These are phyloP conservation scores for Microplitis mediator DNA, from an alignment of 1,140 invertebrate species.

Conservation along the genomic window DNA sequence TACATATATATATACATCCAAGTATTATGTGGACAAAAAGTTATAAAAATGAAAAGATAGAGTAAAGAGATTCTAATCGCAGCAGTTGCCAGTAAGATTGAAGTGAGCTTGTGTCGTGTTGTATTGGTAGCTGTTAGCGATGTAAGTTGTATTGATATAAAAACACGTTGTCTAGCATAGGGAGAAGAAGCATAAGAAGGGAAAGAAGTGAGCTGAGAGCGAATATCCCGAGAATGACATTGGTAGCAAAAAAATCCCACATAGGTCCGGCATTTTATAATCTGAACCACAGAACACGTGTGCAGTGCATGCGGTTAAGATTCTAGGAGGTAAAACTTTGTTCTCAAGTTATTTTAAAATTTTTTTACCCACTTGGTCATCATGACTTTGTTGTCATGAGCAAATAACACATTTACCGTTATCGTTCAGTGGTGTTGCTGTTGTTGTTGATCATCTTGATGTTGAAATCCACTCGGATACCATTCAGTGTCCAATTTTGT, in stretches of 20 bases:
- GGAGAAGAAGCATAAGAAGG: background rate
- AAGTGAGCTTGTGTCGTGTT: background rate
- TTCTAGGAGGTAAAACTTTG: slow-evolving; percentile 14
- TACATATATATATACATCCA: background rate
- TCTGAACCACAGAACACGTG: slow-evolving; percentile 35
- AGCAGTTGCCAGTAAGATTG: background rate
- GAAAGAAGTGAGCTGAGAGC: too few species aligned
- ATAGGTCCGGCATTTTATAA: slow-evolving; percentile 42
- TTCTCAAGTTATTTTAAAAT: background rate
- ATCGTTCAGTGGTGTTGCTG: background rate
- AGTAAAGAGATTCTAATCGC: too few species aligned
- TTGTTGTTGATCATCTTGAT: background rate
- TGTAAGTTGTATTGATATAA: background rate
- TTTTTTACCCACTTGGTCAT: background rate
- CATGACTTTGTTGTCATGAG: background rate
- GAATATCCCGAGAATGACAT: slow-evolving; percentile 30
- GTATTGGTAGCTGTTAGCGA: background rate
- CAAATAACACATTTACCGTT: background rate
- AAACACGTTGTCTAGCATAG: background rate
- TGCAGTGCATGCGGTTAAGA: slow-evolving; percentile 39
- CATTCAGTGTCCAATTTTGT: background rate
- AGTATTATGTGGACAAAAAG: background rate
- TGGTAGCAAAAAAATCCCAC: slow-evolving; percentile 37
- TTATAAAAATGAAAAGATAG: too few species aligned
- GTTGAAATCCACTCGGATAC: background rate